Evolutionary conservation across 2,113 vertebrate genomes (phyloP), one percentile per base, ranked within the genome.

Genomic region (Calyptommatus sinebrachiatus): DNA sequence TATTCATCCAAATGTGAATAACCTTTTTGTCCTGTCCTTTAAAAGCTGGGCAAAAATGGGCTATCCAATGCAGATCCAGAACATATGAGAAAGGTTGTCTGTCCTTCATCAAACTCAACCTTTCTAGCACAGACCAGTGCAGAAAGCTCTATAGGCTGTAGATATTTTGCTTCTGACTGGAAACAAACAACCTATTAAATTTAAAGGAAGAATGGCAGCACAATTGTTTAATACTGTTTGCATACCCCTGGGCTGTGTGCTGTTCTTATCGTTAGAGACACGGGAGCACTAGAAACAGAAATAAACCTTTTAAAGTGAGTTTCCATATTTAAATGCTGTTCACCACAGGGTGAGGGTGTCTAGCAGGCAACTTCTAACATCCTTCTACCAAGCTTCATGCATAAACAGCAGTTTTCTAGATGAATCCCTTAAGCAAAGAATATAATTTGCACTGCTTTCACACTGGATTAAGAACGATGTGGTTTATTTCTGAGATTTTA

Each of bases 161-260:
- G 18, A 41, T 29, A 18, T 69, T 62, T 76, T 31, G n/a, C 41
- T 35, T 24, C 41, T 77, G 50, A 77, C 35, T 53, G 41, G 21
- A 60, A 9, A 35, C 48, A 84, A 70, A 48, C 61, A 24, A 50
- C 20, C 48, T 26, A n/a, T 84, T 77, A 76, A 77, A 29, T 16
- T 50, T 50, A 66, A 70, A 28, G 50, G 48, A 62, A 50, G 29
- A 29, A 61, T 57, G 29, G 60, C 26, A 67, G 31, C 28, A 41
- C 35, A 61, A 21, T 41, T 78, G 76, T 28, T 62, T 69, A 28
- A 10, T 69, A 53, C 69, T 62, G 8, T 50, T 71, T 31, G 57
- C 6, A 71, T 71, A 11, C 35, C 74, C 74, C 73, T 41, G 62
- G 53, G 35, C 69, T 80, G 61, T 50, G 18, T 73, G 68, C 63